Conservation (phyloP, 2,113 vertebrate species). For the rat (Rattus norvegicus) region GRCr8 NC_086034.1:78754501-78755000, state of each 20-base stretch:
- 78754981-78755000: background rate
- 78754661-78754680: background rate
- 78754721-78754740: background rate
- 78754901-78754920: background rate
- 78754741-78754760: background rate
- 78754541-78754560: background rate
- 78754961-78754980: background rate
- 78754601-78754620: conserved; percentile 21
- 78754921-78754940: background rate
- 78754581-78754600: conserved; percentile 30
- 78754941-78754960: background rate
- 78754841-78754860: background rate
- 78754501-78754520: background rate
- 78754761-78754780: background rate
- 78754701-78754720: conserved; percentile 17
- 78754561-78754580: conserved; percentile 35
- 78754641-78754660: background rate
- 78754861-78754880: background rate
- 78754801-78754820: background rate
- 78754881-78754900: background rate
- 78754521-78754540: conserved; percentile 47
- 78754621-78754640: background rate
- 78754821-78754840: background rate
- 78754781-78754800: background rate
- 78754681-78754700: background rate